Conservation (phyloP, 2,888 invertebrate species). For the Morpho achilles region DNA sequence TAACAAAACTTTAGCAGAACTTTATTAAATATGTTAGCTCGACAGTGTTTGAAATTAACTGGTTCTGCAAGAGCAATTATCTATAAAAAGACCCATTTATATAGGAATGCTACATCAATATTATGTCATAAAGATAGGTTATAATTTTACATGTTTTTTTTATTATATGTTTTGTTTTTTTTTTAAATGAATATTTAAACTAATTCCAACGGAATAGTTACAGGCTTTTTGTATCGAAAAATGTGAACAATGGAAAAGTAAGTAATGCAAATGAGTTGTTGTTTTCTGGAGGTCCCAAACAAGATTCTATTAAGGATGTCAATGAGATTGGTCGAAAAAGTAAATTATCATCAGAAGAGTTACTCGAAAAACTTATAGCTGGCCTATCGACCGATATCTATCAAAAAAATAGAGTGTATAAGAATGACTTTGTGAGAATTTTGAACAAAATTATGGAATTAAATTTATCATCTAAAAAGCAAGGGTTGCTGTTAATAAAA, state of each 20-base stretch:
- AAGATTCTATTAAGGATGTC: constrained; percentile 14
- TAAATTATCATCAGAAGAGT: constrained; percentile 41
- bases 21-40: constrained; percentile 47
- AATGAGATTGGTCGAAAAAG: constrained; percentile 4
- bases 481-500: constrained; percentile 69
- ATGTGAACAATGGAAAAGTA: background rate
- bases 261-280: constrained; percentile 22
- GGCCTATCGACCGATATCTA: constrained; percentile 59
- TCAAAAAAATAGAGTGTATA: constrained; percentile 66
- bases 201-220: constrained; percentile 2
- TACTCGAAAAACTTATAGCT: constrained; percentile 60
- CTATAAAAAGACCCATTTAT: constrained; percentile 31
- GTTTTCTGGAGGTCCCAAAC: constrained; percentile 18
- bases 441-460: constrained; percentile 55
- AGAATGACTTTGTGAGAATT: constrained; percentile 60
- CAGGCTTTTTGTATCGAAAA: constrained; percentile 10
- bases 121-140: constrained; percentile 33
- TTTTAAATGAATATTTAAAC: background rate
- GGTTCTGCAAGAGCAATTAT: constrained; percentile 38
- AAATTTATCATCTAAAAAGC: constrained; percentile 61
- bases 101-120: constrained; percentile 28
- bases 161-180: background rate
- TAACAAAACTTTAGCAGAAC: too few species aligned
- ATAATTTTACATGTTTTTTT: constrained; percentile 17
- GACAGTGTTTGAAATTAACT: constrained; percentile 48